Percentiles rank a stretch among this genome's conserved stretches.
These are phyloP conservation scores for Clostera curtula DNA, from an alignment of 2,888 invertebrate species.

Conservation along the genomic window DNA sequence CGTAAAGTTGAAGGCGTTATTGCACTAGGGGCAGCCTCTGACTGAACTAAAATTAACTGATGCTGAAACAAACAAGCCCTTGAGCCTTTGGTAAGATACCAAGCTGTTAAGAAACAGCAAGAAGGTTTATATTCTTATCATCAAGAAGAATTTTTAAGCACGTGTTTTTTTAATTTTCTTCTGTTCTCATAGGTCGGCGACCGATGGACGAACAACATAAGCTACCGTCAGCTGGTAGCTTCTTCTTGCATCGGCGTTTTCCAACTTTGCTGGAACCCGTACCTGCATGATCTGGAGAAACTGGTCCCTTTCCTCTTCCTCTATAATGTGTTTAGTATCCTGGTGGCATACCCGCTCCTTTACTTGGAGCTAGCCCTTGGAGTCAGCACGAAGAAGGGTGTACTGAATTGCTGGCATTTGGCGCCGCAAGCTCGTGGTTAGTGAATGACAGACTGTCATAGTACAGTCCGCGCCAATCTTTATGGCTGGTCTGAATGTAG, in stretches of 20 bases:
- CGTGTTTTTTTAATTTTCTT: slow-evolving; percentile 1
- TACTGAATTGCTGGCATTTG: slow-evolving; percentile 60
- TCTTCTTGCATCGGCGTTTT: slow-evolving; percentile 56
- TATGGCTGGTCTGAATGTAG: no score
- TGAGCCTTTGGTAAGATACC: no score
- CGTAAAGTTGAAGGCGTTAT: no score
- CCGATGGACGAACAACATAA: slow-evolving; percentile 63
- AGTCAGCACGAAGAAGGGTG: slow-evolving; percentile 54
- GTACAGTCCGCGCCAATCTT: neutral
- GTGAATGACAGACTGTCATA: neutral
- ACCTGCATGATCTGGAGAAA: slow-evolving; percentile 43
- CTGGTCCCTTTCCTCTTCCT: slow-evolving; percentile 56
- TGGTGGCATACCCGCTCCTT: slow-evolving; percentile 56
- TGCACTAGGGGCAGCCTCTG: no score
- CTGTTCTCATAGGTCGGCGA: slow-evolving; percentile 36
- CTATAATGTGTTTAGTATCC: slow-evolving; percentile 54
- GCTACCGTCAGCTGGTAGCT: slow-evolving; percentile 53
- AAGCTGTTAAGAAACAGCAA: no score
- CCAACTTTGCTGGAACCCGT: slow-evolving; percentile 65
- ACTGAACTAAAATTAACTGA: no score
- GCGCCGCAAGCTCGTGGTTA: slow-evolving; percentile 58
- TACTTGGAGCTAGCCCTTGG: slow-evolving; percentile 61
- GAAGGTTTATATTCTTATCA: no score
- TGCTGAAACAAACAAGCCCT: no score
- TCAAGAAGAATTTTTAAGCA: neutral